Conservation (phyloP, 1,140 invertebrate species). For the Temnothorax nylanderi region DNA sequence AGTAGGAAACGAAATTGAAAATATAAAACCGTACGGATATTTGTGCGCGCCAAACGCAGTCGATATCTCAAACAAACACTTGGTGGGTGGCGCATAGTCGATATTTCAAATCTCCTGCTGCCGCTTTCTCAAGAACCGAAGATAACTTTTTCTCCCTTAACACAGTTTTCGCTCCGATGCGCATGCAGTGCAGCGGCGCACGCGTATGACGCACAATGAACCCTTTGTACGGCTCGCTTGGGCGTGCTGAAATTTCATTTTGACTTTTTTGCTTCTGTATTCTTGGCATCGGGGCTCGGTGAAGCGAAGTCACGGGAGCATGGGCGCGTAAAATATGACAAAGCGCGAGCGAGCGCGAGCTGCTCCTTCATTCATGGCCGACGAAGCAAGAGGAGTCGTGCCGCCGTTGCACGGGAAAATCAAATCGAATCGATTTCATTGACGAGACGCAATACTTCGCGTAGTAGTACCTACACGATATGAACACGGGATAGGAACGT, state of each 20-base stretch:
- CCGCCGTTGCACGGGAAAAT: constrained; percentile 61
- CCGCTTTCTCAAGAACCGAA: constrained; percentile 48
- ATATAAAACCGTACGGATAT: constrained; percentile 23
- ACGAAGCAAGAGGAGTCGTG: constrained; percentile 62
- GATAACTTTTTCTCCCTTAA: constrained; percentile 57
- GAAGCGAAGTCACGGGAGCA: constrained; percentile 45
- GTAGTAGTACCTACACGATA: not conserved
- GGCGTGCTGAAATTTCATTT: constrained; percentile 60
- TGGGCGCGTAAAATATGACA: constrained; percentile 68
- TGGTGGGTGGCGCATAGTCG: constrained; percentile 23
- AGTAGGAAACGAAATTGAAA: constrained; percentile 5
- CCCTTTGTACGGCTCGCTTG: constrained; percentile 52
- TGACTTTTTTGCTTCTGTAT: constrained; percentile 55
- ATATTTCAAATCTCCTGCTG: constrained; percentile 41
- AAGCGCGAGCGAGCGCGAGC: constrained; percentile 49
- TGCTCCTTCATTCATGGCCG: constrained; percentile 63
- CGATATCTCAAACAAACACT: constrained; percentile 41
- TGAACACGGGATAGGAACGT: constrained; percentile 23
- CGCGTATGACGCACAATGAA: constrained; percentile 52
- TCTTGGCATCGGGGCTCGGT: constrained; percentile 46
- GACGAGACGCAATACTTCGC: constrained; percentile 49
- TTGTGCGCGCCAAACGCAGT: constrained; percentile 16
- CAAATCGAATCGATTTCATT: constrained; percentile 67
- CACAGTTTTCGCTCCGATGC: constrained; percentile 34
- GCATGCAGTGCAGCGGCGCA: constrained; percentile 46